Base-by-base conservation (phyloP, 2,113 vertebrate genomes). In the Vulpes lagopus region DNA sequence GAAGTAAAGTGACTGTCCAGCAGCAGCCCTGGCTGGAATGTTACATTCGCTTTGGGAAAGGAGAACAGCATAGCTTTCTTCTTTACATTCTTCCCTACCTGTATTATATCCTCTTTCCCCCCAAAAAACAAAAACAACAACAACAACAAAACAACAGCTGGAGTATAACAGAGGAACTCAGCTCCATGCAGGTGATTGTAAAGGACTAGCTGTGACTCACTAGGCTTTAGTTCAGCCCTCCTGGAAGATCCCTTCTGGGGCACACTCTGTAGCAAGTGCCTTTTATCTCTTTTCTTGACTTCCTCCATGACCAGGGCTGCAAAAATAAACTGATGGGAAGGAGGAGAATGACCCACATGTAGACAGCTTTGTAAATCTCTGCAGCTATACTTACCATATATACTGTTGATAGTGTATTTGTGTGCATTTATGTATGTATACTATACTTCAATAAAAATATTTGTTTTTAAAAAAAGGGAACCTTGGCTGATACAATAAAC, bases 391-490 rank as follows among this genome's bases (percentile, higher is more conserved):
- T 12, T 76, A 25, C 67, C 71, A 12, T 20, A 30, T 73, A 20
- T 65, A 22, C n/a, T 83, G 2, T 53, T 12, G 8, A n/a, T 25
- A 89, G 20, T 38, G 30, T 83, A n/a, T 82, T 82, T 91, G 43
- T 91, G 19, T 4, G 8, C 32, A 15, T 43, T 73, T 95, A 14
- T 85, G 25, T 86, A 57, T 78, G 22, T 71, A 57, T 65, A 35
- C 60, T 88, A 4, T 91, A 59, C 25, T 78, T 91, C 60, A 96
- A 89, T 94, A 93, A 94, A 97, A 62, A n/a, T 80, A 32, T 76
- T 32, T 71, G 60, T 95, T 95, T 30, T 7, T 16, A 0, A 69
- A 53, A 84, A 78, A 53, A 84, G 38, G 17, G 17, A 88, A 74
- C 27, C 14, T 73, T 88, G 80, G 35, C 59, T 95, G 69, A 35